Conservation (phyloP, 2,888 invertebrate species). For the Psococerastis gibbosa region DNA sequence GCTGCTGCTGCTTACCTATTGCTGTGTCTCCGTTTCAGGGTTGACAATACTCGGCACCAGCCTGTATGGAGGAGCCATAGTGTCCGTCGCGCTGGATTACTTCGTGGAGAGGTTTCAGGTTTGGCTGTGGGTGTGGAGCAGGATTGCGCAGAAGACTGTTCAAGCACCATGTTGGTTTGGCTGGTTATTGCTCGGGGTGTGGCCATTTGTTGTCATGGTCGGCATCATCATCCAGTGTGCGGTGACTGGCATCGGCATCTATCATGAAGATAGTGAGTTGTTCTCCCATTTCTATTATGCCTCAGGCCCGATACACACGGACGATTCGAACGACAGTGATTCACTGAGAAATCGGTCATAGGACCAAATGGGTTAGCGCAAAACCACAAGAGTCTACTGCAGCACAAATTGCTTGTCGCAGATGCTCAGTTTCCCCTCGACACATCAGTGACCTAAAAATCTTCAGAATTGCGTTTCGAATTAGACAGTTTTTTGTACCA, state of each 20-base stretch:
- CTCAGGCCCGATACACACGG: too few species aligned
- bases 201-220: constrained; percentile 48
- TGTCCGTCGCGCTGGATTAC: constrained; percentile 51
- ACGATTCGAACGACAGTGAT: too few species aligned
- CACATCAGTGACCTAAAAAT: too few species aligned
- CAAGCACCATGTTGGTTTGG: constrained; percentile 47
- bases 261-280: constrained; percentile 42
- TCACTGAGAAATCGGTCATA: too few species aligned
- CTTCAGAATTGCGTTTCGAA: too few species aligned
- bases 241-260: constrained; percentile 44
- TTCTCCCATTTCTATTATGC: too few species aligned
- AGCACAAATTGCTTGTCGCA: too few species aligned
- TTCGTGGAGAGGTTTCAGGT: constrained; percentile 51
- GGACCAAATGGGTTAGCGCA: too few species aligned
- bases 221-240: constrained; percentile 49
- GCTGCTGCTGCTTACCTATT: too few species aligned
- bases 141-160: constrained; percentile 24
- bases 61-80: constrained; percentile 54
- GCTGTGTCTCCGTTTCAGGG: constrained; percentile 25
- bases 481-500: too few species aligned
- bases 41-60: constrained; percentile 54
- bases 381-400: too few species aligned
- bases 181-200: constrained; percentile 51
- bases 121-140: constrained; percentile 36
- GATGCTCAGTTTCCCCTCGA: too few species aligned